phyloP scores from a whole-genome alignment of 2,797 vertebrate genomes.

The Schizopygopsis malacanthus region DNA sequence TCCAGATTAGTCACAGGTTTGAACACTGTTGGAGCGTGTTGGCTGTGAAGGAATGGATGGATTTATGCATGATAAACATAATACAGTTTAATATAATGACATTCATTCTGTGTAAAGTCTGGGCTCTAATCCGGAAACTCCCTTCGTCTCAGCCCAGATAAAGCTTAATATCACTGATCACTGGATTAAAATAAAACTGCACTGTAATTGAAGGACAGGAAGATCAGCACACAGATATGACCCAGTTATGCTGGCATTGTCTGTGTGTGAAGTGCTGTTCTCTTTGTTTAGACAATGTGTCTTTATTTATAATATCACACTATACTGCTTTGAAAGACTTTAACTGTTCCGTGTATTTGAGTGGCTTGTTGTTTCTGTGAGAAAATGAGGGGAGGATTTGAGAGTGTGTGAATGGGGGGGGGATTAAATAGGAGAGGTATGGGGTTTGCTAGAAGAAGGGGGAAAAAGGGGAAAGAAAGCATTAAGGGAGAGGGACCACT shows the following conservation, averaged over 20 bases:
- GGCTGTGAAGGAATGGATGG: not conserved
- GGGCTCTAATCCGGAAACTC: slow-evolving; percentile 36
- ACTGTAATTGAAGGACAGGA: slow-evolving; percentile 35
- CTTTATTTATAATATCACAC: not conserved
- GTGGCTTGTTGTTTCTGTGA: not conserved
- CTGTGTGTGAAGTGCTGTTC: not conserved
- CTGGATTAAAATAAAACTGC: slow-evolving; percentile 32
- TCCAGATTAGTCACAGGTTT: not conserved
- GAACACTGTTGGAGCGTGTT: slow-evolving; percentile 7
- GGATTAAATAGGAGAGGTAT: not conserved
- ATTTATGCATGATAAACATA: not conserved
- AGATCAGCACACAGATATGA: slow-evolving; percentile 30
- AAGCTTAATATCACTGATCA: slow-evolving; percentile 50
- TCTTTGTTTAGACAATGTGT: not conserved
- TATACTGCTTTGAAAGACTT: not conserved
- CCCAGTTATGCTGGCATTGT: slow-evolving; percentile 27
- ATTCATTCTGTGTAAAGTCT: slow-evolving; percentile 1
- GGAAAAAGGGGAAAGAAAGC: slow-evolving; percentile 27
- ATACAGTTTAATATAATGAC: not conserved
- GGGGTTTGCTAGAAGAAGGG: slow-evolving; percentile 6
- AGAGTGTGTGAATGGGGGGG: not conserved
- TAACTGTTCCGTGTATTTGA: not conserved
- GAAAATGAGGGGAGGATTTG: not conserved
- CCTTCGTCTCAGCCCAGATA: slow-evolving; percentile 36
- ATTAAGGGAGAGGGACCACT: slow-evolving; percentile 35